Evolutionary conservation across 92 coral and sea anemone species (phyloP), one percentile per base, ranked within the genome.

Genomic region (Zoanthus sansibaricus): DNA sequence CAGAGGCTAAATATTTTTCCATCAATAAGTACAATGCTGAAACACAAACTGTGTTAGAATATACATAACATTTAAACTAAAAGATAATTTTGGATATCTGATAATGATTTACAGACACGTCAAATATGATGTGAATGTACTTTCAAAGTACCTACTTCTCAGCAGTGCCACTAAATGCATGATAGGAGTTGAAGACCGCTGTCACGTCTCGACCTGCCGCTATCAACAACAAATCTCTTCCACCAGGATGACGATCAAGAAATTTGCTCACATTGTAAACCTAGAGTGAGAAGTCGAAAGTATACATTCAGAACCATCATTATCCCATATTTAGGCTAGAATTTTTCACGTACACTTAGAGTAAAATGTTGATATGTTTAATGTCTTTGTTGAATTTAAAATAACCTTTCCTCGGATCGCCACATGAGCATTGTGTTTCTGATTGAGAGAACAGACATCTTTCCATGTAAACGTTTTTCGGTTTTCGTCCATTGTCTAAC

Each of bases 161-260:
- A 7, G 95, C 95, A 7, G 45, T 69, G 12, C 93, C 94, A 48
- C 91, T 88, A 44, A 94, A 89, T 46, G 94, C 93, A 52, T 94
- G 98, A 71, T 94, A 94, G 0, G 98, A 77, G 79, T 94, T 93
- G 79, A 94, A 94, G 0, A 94, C 88, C 70, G 87, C 64, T 1
- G 98, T 97, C 1, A 92, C 93, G 76, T 97, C 99, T 1, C 94
- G 90, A 48, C 99, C 99, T 10, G 95, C 94, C 6, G 90, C 98
- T 80, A 89, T 91, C 79, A 95, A 83, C 72, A 97, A 56, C 42
- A 89, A 90, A 82, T 97, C 98, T 72, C 91, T 87, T 4, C 99
- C 99, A 3, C 99, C 99, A 0, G 99, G 99, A 72, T 97, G 99
- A 3, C 92, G 94, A 61, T 66, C 87, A 18, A 97, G 86, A 79